Percentiles rank a stretch among this genome's conserved stretches.
These are phyloP conservation scores for Drosophila cracens DNA, from an alignment of 2,888 invertebrate species.

Conservation along the genomic window DNA sequence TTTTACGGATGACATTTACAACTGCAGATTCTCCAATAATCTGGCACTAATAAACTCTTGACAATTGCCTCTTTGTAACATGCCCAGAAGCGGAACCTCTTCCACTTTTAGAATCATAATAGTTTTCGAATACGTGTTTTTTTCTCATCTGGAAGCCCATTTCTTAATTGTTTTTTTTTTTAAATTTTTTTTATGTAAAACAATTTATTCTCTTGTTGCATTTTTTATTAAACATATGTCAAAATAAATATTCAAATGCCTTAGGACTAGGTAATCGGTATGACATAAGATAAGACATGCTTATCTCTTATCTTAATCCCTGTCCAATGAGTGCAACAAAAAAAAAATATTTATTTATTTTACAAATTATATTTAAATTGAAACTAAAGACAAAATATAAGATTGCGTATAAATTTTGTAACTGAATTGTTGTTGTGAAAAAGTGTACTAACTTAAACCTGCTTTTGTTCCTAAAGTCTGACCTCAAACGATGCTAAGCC, in stretches of 20 bases:
- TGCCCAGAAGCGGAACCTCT: background rate
- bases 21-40: background rate
- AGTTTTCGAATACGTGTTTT: background rate
- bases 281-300: background rate
- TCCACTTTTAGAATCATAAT: background rate
- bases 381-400: conserved; percentile 64
- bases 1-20: background rate
- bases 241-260: background rate
- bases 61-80: background rate
- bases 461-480: conserved; percentile 55
- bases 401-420: conserved; percentile 49
- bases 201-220: background rate
- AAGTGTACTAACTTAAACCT: conserved; percentile 73
- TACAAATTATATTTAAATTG: conserved; percentile 72
- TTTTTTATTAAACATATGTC: conserved; percentile 2
- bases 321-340: background rate
- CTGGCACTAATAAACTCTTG: background rate
- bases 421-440: conserved; percentile 64
- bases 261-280: background rate
- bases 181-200: background rate
- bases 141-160: background rate
- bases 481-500: conserved; percentile 59
- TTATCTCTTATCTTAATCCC: background rate
- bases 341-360: conserved; percentile 34
- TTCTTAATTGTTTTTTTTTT: background rate